Conservation (phyloP, 2,888 invertebrate genomes). For the Teleogryllus oceanicus region DNA sequence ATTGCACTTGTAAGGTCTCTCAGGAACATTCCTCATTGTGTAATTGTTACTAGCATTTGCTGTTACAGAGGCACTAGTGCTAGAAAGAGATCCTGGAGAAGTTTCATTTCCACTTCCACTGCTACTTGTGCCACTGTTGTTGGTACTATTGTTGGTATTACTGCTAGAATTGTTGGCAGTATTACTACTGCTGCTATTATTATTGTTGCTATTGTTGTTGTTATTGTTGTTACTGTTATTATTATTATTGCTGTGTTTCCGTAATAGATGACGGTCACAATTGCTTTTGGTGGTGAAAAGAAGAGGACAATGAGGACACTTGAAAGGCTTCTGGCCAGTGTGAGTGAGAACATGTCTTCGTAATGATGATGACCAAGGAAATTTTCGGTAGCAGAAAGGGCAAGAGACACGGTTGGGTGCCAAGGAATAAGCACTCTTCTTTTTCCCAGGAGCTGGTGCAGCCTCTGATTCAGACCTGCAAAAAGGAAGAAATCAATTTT, state of each 20-base stretch:
- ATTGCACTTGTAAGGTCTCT: constrained; percentile 74
- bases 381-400: constrained; percentile 88
- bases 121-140: constrained; percentile 4
- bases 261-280: constrained; percentile 87
- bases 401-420: constrained; percentile 93
- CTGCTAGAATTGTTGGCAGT: background rate
- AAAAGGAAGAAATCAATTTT: constrained; percentile 37
- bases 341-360: constrained; percentile 93
- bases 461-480: constrained; percentile 63
- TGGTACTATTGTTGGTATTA: constrained; percentile 30
- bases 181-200: background rate
- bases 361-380: constrained; percentile 94
- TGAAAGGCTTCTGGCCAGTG: constrained; percentile 93
- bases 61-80: constrained; percentile 39
- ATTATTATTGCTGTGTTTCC: constrained; percentile 67
- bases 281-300: constrained; percentile 96
- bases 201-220: background rate
- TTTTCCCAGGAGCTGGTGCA: constrained; percentile 55
- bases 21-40: constrained; percentile 65
- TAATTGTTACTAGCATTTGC: constrained; percentile 46
- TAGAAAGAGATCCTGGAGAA: constrained; percentile 44
- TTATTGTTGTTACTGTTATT: constrained; percentile 6
- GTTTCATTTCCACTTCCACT: constrained; percentile 47
- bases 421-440: constrained; percentile 91
- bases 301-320: constrained; percentile 88